Conservation (phyloP, 23 tunicate genomes). For the Diplosoma virens region DNA sequence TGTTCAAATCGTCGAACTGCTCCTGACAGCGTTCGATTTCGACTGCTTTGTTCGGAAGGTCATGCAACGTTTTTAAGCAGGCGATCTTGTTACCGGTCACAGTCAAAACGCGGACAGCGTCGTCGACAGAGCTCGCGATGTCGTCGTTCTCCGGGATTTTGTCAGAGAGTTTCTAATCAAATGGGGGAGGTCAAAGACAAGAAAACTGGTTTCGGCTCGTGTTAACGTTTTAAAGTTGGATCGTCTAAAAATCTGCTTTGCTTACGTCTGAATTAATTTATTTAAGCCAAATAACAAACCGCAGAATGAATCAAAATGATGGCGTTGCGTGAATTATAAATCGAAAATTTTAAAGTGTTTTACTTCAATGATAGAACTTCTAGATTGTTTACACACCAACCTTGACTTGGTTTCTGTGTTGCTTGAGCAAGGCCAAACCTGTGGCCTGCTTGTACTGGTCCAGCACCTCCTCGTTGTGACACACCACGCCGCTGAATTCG, state of each 20-base stretch:
- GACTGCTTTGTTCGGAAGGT: not conserved
- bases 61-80: not conserved
- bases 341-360: too few relatives aligned
- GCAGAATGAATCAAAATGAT: too few relatives aligned
- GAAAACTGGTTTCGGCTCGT: too few relatives aligned
- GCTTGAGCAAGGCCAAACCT: conserved; percentile 1
- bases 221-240: too few relatives aligned
- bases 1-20: conserved; percentile 16
- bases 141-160: conserved; percentile 12
- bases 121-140: not conserved
- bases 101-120: not conserved
- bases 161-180: conserved; percentile 1
- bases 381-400: too few relatives aligned
- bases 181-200: too few relatives aligned
- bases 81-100: conserved; percentile 28
- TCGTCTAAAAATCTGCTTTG: too few relatives aligned
- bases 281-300: too few relatives aligned
- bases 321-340: too few relatives aligned
- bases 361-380: too few relatives aligned
- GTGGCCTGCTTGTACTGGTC: conserved; percentile 1
- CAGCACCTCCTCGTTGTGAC: conserved; percentile 7
- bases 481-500: not conserved
- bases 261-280: too few relatives aligned
- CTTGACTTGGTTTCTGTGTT: conserved; percentile 12
- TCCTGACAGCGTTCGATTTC: conserved; percentile 33